Evolutionary conservation across 2,113 vertebrate species (phyloP).

Genomic region (Sinocyclocheilus anophthalmus): DNA sequence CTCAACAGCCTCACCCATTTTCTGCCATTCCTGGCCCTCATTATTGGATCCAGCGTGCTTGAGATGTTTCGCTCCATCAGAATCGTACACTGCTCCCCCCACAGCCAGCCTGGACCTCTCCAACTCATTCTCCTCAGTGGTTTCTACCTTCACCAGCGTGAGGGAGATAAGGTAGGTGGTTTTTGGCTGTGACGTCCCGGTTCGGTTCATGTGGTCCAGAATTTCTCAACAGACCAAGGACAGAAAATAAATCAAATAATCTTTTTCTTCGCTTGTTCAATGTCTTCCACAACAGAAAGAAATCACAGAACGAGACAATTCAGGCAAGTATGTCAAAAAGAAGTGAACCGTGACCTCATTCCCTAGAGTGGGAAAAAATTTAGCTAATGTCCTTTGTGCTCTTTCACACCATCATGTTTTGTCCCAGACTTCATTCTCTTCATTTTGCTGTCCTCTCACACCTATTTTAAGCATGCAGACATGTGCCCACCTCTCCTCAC

Average conservation of each 20-base stretch:
- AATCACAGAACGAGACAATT: conserved; percentile 32
- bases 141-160: conserved; percentile 93
- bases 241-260: conserved; percentile 49
- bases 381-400: conserved; percentile 44
- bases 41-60: conserved; percentile 18
- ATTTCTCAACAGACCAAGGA: conserved; percentile 65
- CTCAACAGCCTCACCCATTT: conserved; percentile 34
- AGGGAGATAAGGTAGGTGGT: conserved; percentile 96
- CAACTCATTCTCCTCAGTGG: conserved; percentile 75
- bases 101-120: conserved; percentile 62
- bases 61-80: conserved; percentile 18
- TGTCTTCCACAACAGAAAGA: conserved; percentile 19
- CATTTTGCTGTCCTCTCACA: conserved; percentile 11
- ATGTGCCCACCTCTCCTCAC: conserved; percentile 33
- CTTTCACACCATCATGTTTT: conserved; percentile 15
- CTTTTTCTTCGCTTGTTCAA: conserved; percentile 17
- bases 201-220: conserved; percentile 82
- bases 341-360: conserved; percentile 11
- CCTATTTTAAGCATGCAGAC: conserved; percentile 46
- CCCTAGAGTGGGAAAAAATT: conserved; percentile 10
- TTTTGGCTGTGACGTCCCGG: conserved; percentile 85
- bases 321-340: conserved; percentile 1
- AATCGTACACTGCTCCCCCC: conserved; percentile 29
- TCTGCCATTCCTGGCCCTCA: conserved; percentile 24
- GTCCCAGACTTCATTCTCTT: background rate